Evolutionary conservation across 1,140 invertebrate genomes (phyloP).

Genomic region (Choristoneura fumiferana): DNA sequence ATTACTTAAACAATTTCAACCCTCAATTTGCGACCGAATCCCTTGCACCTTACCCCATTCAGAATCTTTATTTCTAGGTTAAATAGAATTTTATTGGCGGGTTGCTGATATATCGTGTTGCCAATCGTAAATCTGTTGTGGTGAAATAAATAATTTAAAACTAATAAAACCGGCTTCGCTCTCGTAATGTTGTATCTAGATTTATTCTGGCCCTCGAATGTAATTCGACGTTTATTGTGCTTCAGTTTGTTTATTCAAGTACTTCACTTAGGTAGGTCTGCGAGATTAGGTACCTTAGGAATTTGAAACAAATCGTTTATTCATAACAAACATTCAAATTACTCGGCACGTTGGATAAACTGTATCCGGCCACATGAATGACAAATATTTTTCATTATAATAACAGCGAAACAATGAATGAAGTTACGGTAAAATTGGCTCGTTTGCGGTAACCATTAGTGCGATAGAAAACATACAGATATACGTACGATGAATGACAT

Average conservation of each 20-base stretch:
- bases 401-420: too few relatives aligned
- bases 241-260: neutral
- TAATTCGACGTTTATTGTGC: constrained; percentile 4
- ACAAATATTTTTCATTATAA: too few relatives aligned
- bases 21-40: too few relatives aligned
- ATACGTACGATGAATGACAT: too few relatives aligned
- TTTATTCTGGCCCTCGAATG: constrained; percentile 1
- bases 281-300: neutral
- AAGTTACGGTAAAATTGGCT: too few relatives aligned
- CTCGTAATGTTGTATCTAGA: constrained; percentile 25
- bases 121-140: constrained; percentile 71
- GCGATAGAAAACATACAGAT: too few relatives aligned
- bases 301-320: neutral
- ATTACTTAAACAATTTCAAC: too few relatives aligned
- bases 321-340: too few relatives aligned
- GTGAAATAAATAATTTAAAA: constrained; percentile 75
- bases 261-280: neutral
- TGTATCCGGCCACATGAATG: too few relatives aligned
- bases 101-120: constrained; percentile 66
- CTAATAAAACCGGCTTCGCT: constrained; percentile 55
- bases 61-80: constrained; percentile 31
- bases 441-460: too few relatives aligned
- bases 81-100: constrained; percentile 65
- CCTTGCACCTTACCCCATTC: neutral
- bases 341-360: too few relatives aligned